phyloP scores from a whole-genome alignment of 2,888 invertebrate genomes.

The Hoplodrina ambigua region DNA sequence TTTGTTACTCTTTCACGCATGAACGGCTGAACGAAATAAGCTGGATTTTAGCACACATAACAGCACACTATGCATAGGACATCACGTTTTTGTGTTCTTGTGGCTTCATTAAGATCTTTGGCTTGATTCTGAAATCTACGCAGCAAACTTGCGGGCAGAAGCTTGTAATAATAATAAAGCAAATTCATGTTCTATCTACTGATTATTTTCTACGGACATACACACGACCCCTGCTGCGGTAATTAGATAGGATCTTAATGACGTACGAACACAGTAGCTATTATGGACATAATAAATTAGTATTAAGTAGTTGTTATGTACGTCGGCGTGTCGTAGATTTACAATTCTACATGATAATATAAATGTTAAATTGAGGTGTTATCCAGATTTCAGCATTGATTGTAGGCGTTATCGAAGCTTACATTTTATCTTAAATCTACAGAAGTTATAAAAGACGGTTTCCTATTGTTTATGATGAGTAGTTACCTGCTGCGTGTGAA shows the following conservation, averaged over 20 bases:
- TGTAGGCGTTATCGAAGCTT: slow-evolving; percentile 47
- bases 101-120: too few species aligned
- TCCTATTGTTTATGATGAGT: background rate
- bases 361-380: slow-evolving; percentile 4
- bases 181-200: background rate
- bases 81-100: too few species aligned
- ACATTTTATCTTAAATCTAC: slow-evolving; percentile 37
- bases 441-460: slow-evolving; percentile 65
- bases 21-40: too few species aligned
- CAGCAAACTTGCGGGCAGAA: too few species aligned
- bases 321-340: background rate
- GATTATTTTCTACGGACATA: background rate
- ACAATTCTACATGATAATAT: slow-evolving; percentile 19
- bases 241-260: slow-evolving; percentile 34
- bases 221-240: background rate
- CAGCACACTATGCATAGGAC: too few species aligned
- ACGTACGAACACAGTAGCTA: slow-evolving; percentile 1
- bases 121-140: too few species aligned
- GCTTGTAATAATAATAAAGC: background rate
- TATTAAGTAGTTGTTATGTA: background rate
- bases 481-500: slow-evolving; percentile 16
- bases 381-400: slow-evolving; percentile 34
- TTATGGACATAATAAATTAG: slow-evolving; percentile 1
- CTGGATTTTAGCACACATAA: too few species aligned
- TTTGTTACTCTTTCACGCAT: too few species aligned